Base-by-base conservation (phyloP, 2,888 invertebrate species). In the Spialia ferax region DNA sequence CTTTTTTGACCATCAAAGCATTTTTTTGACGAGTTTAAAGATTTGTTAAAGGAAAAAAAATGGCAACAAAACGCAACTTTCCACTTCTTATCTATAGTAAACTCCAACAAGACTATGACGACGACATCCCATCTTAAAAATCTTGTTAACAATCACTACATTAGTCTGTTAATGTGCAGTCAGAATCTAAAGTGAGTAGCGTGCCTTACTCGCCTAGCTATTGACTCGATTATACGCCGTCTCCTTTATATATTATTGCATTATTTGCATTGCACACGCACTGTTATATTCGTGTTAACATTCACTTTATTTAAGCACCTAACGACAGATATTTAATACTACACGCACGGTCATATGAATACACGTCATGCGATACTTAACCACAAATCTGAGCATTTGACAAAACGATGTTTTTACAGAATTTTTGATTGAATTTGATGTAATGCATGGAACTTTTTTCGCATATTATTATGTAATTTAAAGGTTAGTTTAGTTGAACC, bases 161-260 rank as follows among this genome's bases (percentile, higher is more conserved):
- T n/a, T n/a, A n/a, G n/a, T n/a, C n/a, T 15, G n/a, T 10, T 20
- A 13, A 20, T 48, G 10, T 18, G 10, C 11, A 23, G 7, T 22
- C 2, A 13, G 35, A 8, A 54, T 60, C 60, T 60, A 0, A 45
- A 26, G 66, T 54, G 20, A 54, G 45, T 38, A 6, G 66, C n/a
- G 15, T 7, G 54, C 60, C 60, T 66, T 42, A 60, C 8, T 66
- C 60, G 68, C 63, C 67, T 70, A 70, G 68, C 79, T 79, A 79
- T 82, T 81, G 81, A 85, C 79, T 82, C 78, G 82, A 83, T 82
- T 84, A 69, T 70, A 69, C 65, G 66, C 66, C 66, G 69, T 63
- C 70, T 69, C 61, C 70, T 71, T 69, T 71, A 71, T 71, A 71
- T 66, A 66, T 65, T 66, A 66, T 66, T 66, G 66, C 66, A 66